Percentiles rank a stretch among this genome's conserved stretches.
Conservation (phyloP, 1,140 invertebrate genomes). For the Wiebesia pumilae region DNA sequence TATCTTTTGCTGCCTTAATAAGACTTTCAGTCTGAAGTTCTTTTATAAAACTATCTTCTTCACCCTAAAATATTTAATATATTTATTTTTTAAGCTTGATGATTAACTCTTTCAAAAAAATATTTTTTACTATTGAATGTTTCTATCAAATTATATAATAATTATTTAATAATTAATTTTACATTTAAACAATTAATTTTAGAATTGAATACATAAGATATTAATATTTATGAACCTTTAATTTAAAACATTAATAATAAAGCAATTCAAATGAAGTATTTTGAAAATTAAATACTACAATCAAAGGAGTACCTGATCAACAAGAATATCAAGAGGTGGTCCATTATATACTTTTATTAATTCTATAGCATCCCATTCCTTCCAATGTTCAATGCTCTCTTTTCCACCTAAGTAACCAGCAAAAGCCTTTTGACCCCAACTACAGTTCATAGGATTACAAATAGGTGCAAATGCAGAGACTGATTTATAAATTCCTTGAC, state of each 20-base stretch:
- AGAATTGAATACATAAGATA: not conserved
- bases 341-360: conserved; percentile 90
- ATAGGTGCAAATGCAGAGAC: conserved; percentile 99
- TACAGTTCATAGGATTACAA: conserved; percentile 88
- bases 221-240: not conserved
- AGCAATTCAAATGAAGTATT: not conserved
- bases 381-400: conserved; percentile 81
- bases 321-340: conserved; percentile 86
- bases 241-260: not conserved
- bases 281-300: conserved; percentile 31
- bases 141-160: not conserved
- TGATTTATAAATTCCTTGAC: conserved; percentile 91
- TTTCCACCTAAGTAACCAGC: conserved; percentile 87
- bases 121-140: not conserved
- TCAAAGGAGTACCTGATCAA: conserved; percentile 87
- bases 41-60: conserved; percentile 87
- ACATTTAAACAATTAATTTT: not conserved
- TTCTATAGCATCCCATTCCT: conserved; percentile 91
- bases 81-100: conserved; percentile 7
- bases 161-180: not conserved
- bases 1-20: conserved; percentile 81
- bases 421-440: conserved; percentile 94
- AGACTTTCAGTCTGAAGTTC: conserved; percentile 91
- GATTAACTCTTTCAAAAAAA: not conserved
- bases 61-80: conserved; percentile 78